Evolutionary conservation across 35 echinoderm and acorn worm species (phyloP).

Genomic region (Apostichopus japonicus): DNA sequence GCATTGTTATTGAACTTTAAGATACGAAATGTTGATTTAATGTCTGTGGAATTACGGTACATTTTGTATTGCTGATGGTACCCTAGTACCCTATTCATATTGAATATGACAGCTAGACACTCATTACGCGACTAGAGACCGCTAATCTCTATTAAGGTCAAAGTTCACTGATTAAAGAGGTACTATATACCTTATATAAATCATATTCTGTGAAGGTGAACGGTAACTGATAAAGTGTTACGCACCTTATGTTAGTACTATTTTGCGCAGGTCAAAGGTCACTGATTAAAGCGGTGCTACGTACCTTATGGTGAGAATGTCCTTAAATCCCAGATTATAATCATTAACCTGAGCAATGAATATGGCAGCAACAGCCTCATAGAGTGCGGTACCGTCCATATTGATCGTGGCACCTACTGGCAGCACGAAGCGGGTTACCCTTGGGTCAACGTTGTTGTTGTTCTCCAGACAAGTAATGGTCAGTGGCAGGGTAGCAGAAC

Average conservation of each 20-base stretch:
- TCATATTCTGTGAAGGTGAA: too few species aligned
- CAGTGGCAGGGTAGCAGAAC: constrained; percentile 91
- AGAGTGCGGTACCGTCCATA: constrained; percentile 98
- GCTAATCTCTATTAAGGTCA: too few species aligned
- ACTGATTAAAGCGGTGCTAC: neutral
- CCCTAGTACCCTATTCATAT: too few species aligned
- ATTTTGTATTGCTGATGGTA: too few species aligned
- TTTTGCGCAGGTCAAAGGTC: too few species aligned
- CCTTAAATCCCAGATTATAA: constrained; percentile 66
- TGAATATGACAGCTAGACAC: neutral
- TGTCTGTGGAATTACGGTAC: too few species aligned
- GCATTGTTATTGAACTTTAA: too few species aligned
- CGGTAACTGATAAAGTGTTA: too few species aligned
- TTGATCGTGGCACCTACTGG: constrained; percentile 95
- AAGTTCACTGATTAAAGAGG: too few species aligned
- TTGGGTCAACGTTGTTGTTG: constrained; percentile 73
- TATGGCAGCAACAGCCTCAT: constrained; percentile 95
- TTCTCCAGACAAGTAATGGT: constrained; percentile 83
- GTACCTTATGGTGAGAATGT: constrained; percentile 81
- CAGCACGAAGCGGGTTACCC: constrained; percentile 90
- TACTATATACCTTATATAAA: too few species aligned
- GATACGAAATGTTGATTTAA: too few species aligned
- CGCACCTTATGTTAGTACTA: too few species aligned
- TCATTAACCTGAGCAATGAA: constrained; percentile 98
- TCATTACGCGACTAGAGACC: neutral